Evolutionary conservation across 2,113 vertebrate species (phyloP).

Genomic region (Camelus bactrianus): DNA sequence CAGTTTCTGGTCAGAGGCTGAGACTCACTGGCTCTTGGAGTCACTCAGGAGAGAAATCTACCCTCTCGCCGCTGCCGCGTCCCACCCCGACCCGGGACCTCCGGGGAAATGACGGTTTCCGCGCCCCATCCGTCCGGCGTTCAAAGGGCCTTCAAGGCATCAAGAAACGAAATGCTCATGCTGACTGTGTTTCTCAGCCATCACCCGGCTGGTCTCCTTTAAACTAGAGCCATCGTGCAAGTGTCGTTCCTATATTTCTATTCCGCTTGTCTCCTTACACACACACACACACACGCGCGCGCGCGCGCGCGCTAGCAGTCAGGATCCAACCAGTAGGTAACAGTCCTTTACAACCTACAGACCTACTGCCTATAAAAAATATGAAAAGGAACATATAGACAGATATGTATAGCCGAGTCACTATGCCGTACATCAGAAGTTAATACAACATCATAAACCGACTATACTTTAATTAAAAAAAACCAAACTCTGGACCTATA

Average conservation of each 20-base stretch:
- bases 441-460: no score
- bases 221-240: neutral
- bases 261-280: neutral
- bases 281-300: neutral
- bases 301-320: rapidly evolving
- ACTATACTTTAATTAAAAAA: no score
- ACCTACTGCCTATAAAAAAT: no score
- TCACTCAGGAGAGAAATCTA: constrained; percentile 66
- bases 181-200: neutral
- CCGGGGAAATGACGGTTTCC: constrained; percentile 3
- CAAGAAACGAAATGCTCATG: neutral
- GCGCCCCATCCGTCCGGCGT: neutral
- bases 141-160: neutral
- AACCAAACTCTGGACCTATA: no score
- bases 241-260: neutral
- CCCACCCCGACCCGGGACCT: neutral
- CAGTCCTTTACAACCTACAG: neutral
- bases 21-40: constrained; percentile 64
- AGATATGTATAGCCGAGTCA: no score
- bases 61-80: neutral
- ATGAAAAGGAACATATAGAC: no score
- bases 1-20: constrained; percentile 70
- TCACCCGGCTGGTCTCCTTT: neutral
- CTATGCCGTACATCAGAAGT: no score
- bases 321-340: neutral